Percentiles rank a stretch among this genome's conserved stretches.
Conservation (phyloP, 2,113 vertebrate genomes). For the Bubo bubo region DNA sequence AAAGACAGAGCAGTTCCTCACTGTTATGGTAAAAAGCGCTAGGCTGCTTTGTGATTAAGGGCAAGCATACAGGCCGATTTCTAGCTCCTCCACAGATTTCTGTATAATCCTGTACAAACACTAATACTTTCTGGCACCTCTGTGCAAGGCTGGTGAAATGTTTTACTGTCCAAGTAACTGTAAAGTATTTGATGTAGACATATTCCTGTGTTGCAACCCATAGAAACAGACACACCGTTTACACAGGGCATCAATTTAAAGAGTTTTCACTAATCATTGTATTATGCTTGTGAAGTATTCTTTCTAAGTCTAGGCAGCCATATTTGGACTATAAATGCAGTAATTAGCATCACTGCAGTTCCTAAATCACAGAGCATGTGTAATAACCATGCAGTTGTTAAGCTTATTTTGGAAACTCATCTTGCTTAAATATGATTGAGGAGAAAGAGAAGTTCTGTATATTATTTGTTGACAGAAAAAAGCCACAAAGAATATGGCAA, state of each 20-base stretch:
- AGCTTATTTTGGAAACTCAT: neutral
- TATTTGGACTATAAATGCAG: neutral
- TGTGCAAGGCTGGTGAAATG: neutral
- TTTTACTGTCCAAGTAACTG: neutral
- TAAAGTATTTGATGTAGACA: neutral
- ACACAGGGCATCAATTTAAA: neutral
- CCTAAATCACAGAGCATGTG: neutral
- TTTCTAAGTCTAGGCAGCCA: neutral
- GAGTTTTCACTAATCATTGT: neutral
- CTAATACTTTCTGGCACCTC: neutral
- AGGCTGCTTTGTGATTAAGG: neutral
- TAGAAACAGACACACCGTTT: fast-evolving
- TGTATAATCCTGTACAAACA: neutral
- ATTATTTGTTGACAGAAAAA: neutral
- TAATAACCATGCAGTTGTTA: neutral
- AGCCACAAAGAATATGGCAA: neutral
- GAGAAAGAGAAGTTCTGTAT: neutral
- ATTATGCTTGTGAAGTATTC: neutral
- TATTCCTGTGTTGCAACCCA: neutral
- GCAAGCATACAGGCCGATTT: neutral
- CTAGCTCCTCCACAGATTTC: neutral
- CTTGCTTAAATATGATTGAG: neutral
- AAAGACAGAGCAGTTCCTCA: neutral
- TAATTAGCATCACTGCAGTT: neutral
- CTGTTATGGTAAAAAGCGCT: neutral